phyloP scores from a whole-genome alignment of 2,888 invertebrate species.

The Orchesellides sinensis region DNA sequence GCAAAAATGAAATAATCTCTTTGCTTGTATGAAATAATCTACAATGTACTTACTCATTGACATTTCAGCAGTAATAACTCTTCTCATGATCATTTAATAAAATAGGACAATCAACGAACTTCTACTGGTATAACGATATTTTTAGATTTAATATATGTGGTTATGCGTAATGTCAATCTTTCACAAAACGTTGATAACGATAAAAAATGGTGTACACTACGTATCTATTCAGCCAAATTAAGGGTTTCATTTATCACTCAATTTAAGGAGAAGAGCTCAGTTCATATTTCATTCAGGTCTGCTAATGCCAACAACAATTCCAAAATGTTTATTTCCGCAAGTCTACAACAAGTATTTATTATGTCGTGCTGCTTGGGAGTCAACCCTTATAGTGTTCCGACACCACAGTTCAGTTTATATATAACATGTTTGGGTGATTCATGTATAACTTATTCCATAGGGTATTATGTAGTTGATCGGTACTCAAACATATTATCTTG shows the following conservation, averaged over 20 bases:
- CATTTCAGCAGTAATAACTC: conserved; percentile 31
- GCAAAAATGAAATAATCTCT: too few species aligned
- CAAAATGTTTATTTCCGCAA: conserved; percentile 60
- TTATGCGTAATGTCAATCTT: conserved; percentile 11
- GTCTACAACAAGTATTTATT: conserved; percentile 27
- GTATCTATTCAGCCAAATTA: conserved; percentile 66
- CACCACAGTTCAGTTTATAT: too few species aligned
- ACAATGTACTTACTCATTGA: conserved; percentile 8
- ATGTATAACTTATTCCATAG: background rate
- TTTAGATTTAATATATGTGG: background rate
- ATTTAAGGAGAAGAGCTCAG: conserved; percentile 66
- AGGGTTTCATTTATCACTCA: conserved; percentile 72
- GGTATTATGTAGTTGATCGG: background rate
- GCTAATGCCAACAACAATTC: conserved; percentile 39
- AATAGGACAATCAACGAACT: conserved; percentile 52
- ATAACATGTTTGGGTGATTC: too few species aligned
- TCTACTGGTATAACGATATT: conserved; percentile 22
- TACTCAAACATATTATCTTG: background rate
- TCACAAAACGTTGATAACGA: conserved; percentile 32
- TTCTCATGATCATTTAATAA: conserved; percentile 61
- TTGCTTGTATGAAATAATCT: background rate
- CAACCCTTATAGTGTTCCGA: too few species aligned
- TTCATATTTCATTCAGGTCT: conserved; percentile 56
- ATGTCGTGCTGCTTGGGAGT: background rate
- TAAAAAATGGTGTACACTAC: conserved; percentile 54